Evolutionary conservation across 2,888 invertebrate genomes (phyloP).

Genomic region (Andrena trimmerana): DNA sequence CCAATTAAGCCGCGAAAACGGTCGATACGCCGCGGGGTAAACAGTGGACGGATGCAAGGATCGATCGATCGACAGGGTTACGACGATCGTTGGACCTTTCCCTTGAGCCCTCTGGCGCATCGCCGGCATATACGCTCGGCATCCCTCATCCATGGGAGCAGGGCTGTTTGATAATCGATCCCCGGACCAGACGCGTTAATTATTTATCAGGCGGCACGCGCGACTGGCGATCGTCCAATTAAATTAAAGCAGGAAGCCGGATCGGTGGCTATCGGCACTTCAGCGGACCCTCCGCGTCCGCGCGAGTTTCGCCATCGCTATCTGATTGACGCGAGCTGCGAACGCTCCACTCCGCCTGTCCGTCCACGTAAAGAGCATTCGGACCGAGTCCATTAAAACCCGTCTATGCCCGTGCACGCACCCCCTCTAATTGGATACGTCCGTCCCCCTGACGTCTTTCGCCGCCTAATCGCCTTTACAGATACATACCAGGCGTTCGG

Average conservation of each 20-base stretch:
- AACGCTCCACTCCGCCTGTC: conserved; percentile 61
- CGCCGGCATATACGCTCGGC: neutral
- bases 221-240: conserved; percentile 77
- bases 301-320: conserved; percentile 65
- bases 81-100: neutral
- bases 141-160: conserved; percentile 20
- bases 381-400: conserved; percentile 71
- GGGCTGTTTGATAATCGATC: conserved; percentile 73
- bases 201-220: conserved; percentile 78
- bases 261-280: conserved; percentile 76
- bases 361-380: conserved; percentile 50
- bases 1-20: conserved; percentile 26
- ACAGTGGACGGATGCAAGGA: neutral
- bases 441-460: conserved; percentile 26
- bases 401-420: conserved; percentile 67
- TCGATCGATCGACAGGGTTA: conserved; percentile 9
- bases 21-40: neutral
- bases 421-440: conserved; percentile 65
- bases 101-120: neutral
- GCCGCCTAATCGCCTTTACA: conserved; percentile 3
- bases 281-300: conserved; percentile 63
- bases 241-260: conserved; percentile 77
- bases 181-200: conserved; percentile 73
- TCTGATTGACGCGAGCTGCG: conserved; percentile 75
- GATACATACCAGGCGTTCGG: neutral